These are phyloP conservation scores for Prenolepis imparis DNA, from an alignment of 2,888 invertebrate species.

Conservation along the genomic window DNA sequence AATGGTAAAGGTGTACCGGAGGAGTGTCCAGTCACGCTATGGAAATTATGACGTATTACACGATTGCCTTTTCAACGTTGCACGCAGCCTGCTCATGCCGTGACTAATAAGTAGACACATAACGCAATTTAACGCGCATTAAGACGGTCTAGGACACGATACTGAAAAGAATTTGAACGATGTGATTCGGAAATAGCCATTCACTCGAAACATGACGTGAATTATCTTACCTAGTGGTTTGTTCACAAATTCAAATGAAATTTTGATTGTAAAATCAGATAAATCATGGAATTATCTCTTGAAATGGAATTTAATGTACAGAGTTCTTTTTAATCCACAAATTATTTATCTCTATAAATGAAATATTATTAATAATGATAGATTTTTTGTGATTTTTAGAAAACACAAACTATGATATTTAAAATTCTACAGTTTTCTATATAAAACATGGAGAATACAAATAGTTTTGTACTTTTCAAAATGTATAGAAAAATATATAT, in stretches of 20 bases:
- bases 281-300: background rate
- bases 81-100: conserved; percentile 75
- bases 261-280: background rate
- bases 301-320: background rate
- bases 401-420: background rate
- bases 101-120: conserved; percentile 80
- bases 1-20: conserved; percentile 61
- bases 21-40: conserved; percentile 82
- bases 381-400: background rate
- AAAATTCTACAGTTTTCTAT: background rate
- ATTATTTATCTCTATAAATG: conserved; percentile 2
- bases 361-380: background rate
- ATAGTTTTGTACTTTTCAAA: background rate
- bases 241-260: conserved; percentile 5
- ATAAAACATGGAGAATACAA: background rate
- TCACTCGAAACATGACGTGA: conserved; percentile 10
- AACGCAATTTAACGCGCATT: conserved; percentile 73
- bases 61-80: conserved; percentile 82
- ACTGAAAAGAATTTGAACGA: conserved; percentile 41
- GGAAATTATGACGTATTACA: conserved; percentile 84
- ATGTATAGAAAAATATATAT: background rate
- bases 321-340: background rate
- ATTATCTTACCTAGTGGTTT: background rate
- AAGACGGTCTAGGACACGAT: conserved; percentile 42
- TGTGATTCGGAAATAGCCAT: conserved; percentile 32